phyloP scores from a whole-genome alignment of 2,888 invertebrate genomes.

The Liposcelis brunnea region DNA sequence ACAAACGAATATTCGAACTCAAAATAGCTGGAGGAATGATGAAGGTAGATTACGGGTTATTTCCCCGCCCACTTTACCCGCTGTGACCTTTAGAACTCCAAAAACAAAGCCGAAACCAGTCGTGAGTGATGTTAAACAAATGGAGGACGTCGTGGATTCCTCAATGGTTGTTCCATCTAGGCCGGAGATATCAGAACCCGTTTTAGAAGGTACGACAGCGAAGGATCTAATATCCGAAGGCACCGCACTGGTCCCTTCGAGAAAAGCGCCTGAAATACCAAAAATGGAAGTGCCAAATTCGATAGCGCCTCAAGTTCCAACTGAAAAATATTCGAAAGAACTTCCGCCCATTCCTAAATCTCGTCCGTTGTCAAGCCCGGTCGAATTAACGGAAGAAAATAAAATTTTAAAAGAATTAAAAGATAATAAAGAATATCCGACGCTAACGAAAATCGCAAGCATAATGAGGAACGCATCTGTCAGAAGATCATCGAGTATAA shows the following conservation, averaged over 20 bases:
- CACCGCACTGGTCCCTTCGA: conserved; percentile 34
- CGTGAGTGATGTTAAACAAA: too few relatives aligned
- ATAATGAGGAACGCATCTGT: conserved; percentile 3
- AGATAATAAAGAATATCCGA: conserved; percentile 27
- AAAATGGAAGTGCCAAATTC: conserved; percentile 16
- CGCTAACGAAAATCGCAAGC: conserved; percentile 26
- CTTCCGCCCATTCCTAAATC: conserved; percentile 23
- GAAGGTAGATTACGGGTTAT: conserved; percentile 24
- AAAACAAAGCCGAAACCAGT: too few relatives aligned
- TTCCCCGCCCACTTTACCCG: conserved; percentile 29
- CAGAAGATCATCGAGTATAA: conserved; percentile 33
- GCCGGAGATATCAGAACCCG: conserved; percentile 42
- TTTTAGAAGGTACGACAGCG: conserved; percentile 61
- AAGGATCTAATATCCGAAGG: conserved; percentile 39
- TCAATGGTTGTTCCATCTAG: too few relatives aligned
- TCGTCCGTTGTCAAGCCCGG: background rate
- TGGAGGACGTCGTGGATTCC: too few relatives aligned
- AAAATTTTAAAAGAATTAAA: conserved; percentile 7
- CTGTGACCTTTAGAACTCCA: conserved; percentile 22
- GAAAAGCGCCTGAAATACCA: conserved; percentile 41
- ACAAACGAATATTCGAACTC: too few relatives aligned
- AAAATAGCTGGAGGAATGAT: too few relatives aligned
- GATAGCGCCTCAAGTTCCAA: conserved; percentile 9
- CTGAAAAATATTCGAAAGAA: background rate
- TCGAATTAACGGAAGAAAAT: background rate